Conservation (phyloP, 2,888 invertebrate species). For the Drosophila kokeensis region DNA sequence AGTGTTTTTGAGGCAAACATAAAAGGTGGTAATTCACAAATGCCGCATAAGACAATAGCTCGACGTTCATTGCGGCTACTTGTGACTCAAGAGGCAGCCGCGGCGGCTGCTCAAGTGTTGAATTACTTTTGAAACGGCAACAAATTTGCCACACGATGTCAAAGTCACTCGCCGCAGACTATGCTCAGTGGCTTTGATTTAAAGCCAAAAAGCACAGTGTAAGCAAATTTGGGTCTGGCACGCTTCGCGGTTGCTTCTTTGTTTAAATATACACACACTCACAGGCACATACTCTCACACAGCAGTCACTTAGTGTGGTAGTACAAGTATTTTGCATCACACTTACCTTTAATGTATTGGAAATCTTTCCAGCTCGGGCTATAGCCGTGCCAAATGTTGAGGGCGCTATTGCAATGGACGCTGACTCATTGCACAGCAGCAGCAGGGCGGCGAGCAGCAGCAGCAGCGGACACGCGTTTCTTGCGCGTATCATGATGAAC, state of each 20-base stretch:
- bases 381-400: constrained; percentile 85
- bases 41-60: constrained; percentile 46
- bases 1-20: constrained; percentile 11
- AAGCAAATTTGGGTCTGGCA: constrained; percentile 52
- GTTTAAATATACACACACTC: constrained; percentile 12
- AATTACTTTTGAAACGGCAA: constrained; percentile 59
- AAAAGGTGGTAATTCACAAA: constrained; percentile 44
- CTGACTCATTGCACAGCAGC: constrained; percentile 60
- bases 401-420: constrained; percentile 84
- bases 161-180: constrained; percentile 58
- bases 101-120: constrained; percentile 38
- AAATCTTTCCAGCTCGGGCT: constrained; percentile 84
- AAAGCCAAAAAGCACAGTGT: constrained; percentile 31
- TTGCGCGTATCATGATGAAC: constrained; percentile 63
- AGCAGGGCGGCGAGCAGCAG: constrained; percentile 34
- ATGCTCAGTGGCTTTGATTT: constrained; percentile 49
- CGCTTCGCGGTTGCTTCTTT: constrained; percentile 53
- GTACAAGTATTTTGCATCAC: constrained; percentile 8
- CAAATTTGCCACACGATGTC: constrained; percentile 71
- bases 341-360: constrained; percentile 85
- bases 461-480: constrained; percentile 43
- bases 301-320: background rate
- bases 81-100: constrained; percentile 21
- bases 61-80: constrained; percentile 43
- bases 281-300: background rate